Base-by-base conservation (phyloP, 2,797 vertebrate genomes). In the Epinephelus coioides region DNA sequence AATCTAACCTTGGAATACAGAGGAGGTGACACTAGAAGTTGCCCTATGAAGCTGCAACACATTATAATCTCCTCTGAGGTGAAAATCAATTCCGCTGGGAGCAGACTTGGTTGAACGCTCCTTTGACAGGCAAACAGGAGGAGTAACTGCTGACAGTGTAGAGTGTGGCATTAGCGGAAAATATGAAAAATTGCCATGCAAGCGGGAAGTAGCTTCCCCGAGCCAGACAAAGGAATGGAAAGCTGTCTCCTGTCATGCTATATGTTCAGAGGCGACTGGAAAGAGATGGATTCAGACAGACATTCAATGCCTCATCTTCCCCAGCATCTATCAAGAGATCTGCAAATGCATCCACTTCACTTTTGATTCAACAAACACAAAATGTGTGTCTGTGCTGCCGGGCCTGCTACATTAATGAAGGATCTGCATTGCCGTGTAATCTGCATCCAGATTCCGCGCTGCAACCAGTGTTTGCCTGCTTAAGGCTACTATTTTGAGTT, bases 171-270 rank as follows among this genome's bases (percentile, higher is more conserved):
- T 83, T 86, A 88, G 78, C 18, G 83, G 87, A 89, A 92, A 91
- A 91, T 80, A 61, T 84, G 57, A 75, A 80, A 85, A 86, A 76
- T 5, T 68, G 65, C 64, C 61, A 55, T 34, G 77, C 60, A 46
- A 77, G 84, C 18, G 40, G 83, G 81, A 92, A 88, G 65, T 68
- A 65, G 78, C 73, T 70, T 73, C 63, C 49, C 64, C 63, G 47
- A 78, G 56, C 78, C 87, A 91, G 89, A 93, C 91, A 94, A 92
- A 91, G 86, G 84, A 87, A 78, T 65, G 78, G 78, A 86, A 93
- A 89, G 72, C 54, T 8, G 69, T 82, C 63, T 49, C 21, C 47
- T 62, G 55, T 54, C 69, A 73, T 62, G 53, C 43, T 68, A 46
- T 49, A 23, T 17, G 60, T 56, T 18, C 49, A 61, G 60, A 49